These are phyloP conservation scores for Poeciliopsis gracilis DNA, from an alignment of 2,797 vertebrate genomes.

Conservation along the genomic window DNA sequence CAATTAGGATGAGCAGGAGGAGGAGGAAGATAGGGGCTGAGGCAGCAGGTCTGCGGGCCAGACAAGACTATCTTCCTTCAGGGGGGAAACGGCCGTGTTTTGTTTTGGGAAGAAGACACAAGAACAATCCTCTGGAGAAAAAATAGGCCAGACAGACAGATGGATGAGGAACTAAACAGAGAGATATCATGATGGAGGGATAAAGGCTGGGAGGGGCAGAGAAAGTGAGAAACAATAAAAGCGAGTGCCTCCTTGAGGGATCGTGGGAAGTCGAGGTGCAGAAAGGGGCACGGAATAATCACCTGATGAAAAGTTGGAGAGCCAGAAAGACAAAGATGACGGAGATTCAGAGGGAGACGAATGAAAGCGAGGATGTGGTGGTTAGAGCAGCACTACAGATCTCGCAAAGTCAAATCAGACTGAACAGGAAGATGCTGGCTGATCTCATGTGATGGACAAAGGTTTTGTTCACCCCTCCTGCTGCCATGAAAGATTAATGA, in stretches of 20 bases:
- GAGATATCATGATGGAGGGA: conserved; percentile 35
- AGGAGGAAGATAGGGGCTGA: conserved; percentile 51
- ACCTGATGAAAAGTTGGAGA: conserved; percentile 43
- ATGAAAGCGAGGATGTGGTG: conserved; percentile 22
- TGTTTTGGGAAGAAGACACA: conserved; percentile 77
- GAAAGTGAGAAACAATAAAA: conserved; percentile 60
- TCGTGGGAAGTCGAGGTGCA: conserved; percentile 45
- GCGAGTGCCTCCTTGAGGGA: conserved; percentile 26
- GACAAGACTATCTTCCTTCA: conserved; percentile 80
- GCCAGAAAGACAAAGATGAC: conserved; percentile 19
- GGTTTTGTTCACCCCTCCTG: conserved; percentile 19
- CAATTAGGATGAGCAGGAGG: conserved; percentile 47
- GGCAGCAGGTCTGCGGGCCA: conserved; percentile 68
- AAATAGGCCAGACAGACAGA: conserved; percentile 72
- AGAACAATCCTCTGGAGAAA: conserved; percentile 63
- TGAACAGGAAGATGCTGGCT: conserved; percentile 19
- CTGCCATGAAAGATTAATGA: conserved; percentile 35
- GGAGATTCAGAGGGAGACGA: conserved; percentile 24
- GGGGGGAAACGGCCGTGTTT: conserved; percentile 63
- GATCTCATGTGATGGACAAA: conserved; percentile 27
- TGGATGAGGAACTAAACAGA: conserved; percentile 48
- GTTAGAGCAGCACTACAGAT: conserved; percentile 4
- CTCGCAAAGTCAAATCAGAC: conserved; percentile 5
- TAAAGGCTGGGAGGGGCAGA: conserved; percentile 17
- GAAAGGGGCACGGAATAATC: conserved; percentile 20